phyloP scores from a whole-genome alignment of 2,888 invertebrate species.

The Tetanocera ferruginea region DNA sequence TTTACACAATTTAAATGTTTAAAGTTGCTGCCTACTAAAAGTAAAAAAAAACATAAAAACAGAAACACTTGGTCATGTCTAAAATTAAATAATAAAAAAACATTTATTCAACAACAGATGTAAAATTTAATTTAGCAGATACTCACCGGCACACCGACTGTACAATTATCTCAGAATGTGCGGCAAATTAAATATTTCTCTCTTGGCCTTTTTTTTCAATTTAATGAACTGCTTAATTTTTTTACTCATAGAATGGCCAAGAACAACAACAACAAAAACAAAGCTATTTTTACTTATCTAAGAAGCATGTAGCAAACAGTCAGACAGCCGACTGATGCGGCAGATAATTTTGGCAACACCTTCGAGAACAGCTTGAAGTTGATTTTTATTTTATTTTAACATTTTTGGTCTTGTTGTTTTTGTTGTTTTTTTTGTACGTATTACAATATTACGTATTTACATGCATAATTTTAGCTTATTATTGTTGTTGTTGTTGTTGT shows the following conservation, averaged over 20 bases:
- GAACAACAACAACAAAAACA: background rate
- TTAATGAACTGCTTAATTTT: conserved; percentile 1
- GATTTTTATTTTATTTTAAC: background rate
- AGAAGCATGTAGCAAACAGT: too few species aligned
- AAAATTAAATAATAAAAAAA: background rate
- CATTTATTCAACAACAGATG: background rate
- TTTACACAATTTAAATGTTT: too few species aligned
- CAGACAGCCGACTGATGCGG: background rate
- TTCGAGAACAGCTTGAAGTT: background rate
- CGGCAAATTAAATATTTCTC: too few species aligned
- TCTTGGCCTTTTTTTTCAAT: background rate
- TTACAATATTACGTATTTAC: background rate
- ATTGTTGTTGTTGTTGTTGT: background rate
- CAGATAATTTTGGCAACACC: conserved; percentile 25
- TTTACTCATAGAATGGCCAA: background rate
- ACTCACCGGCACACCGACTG: background rate
- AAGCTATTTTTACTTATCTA: too few species aligned
- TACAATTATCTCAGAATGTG: too few species aligned
- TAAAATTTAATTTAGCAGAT: background rate
- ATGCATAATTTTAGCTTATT: background rate
- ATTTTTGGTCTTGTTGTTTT: background rate
- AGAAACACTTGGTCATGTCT: background rate
- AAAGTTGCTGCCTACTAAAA: background rate
- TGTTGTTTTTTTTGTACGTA: background rate
- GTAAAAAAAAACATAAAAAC: background rate